A percentile compares a stretch with the other conserved stretches of the same genome.
Conservation (phyloP, 2,113 vertebrate genomes). For the Tamias sibiricus region DNA sequence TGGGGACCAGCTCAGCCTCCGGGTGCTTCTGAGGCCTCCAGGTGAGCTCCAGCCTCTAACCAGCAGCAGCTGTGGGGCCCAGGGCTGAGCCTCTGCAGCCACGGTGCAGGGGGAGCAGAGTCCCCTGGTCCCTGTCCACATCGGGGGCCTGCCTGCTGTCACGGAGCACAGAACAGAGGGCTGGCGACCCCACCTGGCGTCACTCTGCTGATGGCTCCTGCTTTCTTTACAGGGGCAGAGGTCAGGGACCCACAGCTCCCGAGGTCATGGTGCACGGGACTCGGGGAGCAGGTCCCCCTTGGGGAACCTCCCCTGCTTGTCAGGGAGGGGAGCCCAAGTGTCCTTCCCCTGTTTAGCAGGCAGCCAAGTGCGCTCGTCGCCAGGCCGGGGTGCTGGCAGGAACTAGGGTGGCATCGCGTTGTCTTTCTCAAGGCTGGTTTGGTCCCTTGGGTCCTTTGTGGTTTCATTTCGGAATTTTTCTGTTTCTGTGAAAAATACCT, state of each 20-base stretch:
- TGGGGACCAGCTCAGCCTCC: background rate
- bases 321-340: background rate
- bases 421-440: background rate
- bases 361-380: too few relatives aligned
- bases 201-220: too few relatives aligned
- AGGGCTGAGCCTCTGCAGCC: background rate
- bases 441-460: background rate
- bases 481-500: background rate
- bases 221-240: background rate
- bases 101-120: background rate
- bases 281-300: background rate
- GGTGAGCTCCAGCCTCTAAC: background rate
- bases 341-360: too few relatives aligned
- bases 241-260: background rate
- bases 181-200: background rate
- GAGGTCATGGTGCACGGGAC: too few relatives aligned
- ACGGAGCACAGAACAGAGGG: background rate
- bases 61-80: background rate
- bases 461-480: background rate
- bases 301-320: background rate
- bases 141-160: background rate
- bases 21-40: background rate
- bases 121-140: rapidly evolving
- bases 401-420: background rate
- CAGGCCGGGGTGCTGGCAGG: background rate